Conservation (phyloP, 2,113 vertebrate species). For the Abramis brama region DNA sequence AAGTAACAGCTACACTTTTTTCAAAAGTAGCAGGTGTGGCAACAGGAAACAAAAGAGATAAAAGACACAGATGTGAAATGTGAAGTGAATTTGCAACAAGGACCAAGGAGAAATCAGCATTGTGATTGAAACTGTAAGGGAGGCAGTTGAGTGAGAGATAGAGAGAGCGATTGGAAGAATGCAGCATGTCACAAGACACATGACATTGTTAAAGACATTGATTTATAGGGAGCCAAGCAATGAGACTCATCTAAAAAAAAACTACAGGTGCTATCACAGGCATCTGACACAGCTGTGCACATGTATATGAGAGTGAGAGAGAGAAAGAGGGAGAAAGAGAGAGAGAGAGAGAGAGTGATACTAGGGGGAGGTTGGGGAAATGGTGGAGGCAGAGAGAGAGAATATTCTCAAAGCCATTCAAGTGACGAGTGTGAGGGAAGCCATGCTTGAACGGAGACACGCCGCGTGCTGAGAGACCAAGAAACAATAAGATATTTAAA, state of each 20-base stretch:
- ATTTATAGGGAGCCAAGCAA: constrained; percentile 28
- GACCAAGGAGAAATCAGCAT: background rate
- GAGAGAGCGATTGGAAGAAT: background rate
- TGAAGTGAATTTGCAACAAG: background rate
- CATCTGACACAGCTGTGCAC: constrained; percentile 40
- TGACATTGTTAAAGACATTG: constrained; percentile 32
- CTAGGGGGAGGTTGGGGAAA: background rate
- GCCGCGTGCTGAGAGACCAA: background rate
- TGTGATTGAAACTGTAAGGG: background rate
- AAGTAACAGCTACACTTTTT: too few relatives aligned
- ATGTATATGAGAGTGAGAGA: background rate
- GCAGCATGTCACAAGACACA: constrained; percentile 15
- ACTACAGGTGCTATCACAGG: constrained; percentile 25
- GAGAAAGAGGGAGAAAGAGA: constrained; percentile 31
- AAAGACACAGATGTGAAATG: background rate
- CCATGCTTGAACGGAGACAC: background rate
- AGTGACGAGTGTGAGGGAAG: constrained; percentile 18
- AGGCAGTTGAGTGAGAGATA: background rate
- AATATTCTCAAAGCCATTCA: constrained; percentile 28
- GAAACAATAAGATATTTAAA: background rate
- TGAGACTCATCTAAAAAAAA: constrained; percentile 37
- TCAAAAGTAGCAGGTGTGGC: background rate
- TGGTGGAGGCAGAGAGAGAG: constrained; percentile 62
- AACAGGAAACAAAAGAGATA: background rate
- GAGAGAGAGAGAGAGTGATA: background rate